Evolutionary conservation across 2,888 invertebrate genomes (phyloP), one percentile per base, ranked within the genome.

Genomic region (Agrochola circellaris): DNA sequence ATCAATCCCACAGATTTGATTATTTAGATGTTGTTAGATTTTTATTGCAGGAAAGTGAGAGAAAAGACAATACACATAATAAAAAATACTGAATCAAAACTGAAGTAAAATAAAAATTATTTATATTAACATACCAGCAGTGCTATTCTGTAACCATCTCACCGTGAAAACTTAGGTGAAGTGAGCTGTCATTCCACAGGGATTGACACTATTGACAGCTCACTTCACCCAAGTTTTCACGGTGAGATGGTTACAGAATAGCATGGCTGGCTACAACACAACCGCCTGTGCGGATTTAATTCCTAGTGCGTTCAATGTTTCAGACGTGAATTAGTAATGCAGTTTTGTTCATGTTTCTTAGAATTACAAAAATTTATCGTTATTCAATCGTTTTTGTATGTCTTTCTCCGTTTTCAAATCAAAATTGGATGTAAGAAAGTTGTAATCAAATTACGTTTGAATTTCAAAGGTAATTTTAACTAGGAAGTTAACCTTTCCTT

Each of bases 291-390:
- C 69, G n/a, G 6, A 1, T 38, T n/a, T 0, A 2, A 51, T 62
- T 26, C 26, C 30, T 2, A 71, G 82, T 82, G 67, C 69, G 62
- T 68, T 0, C 1, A 45, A 38, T 38, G 13, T 58, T 64, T 65
- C 26, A 72, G 58, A 38, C 51, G 15, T 76, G 65, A 86, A 80
- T 86, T 60, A 75, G 51, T 83, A 73, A 86, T 83, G 62, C 45
- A 70, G 48, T 73, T 75, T 64, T 61, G 68, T 71, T 73, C 65
- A 60, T 34, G 54, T 60, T 80, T 84, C 72, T 67, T 60, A 61
- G 70, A 61, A 60, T 69, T 62, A 68, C 23, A 73, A 75, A 64
- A 79, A 71, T 66, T 75, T 62, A 69, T 75, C 5, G 62, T 51
- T 64, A 64, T 71, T 65, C 17, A 68, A 75, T 34, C 5, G 8